Base-by-base conservation (phyloP, 35 echinoderm and acorn worm species). In the Apostichopus japonicus region DNA sequence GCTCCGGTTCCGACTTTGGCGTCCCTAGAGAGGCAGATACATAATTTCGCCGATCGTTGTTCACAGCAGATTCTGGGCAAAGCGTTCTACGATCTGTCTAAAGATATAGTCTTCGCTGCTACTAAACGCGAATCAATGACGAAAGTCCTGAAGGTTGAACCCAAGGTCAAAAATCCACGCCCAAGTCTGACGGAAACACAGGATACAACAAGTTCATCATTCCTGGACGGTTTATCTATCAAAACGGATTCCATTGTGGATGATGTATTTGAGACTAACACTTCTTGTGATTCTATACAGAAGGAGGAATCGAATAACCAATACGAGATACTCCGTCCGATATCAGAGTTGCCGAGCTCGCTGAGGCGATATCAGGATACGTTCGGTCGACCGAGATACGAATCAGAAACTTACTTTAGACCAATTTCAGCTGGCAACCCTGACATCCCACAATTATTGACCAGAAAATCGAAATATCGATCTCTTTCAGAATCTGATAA, bases 81-180 rank as follows among this genome's bases (percentile, higher is more conserved):
- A 23, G 96, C 61, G 6, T 89, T 95, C 59, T 92, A 98, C 65
- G 96, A 98, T 76, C 77, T 98, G 10, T 94, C 96, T 16, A 98
- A 95, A 82, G 55, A 93, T 55, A 62, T 92, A 1, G 77, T 84
- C 54, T 84, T 92, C 19, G 78, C 77, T 27, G 58, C 25, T 10
- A 90, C 62, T 19, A 87, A 90, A 19, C 2, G 52, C 6, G 81
- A 72, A 10, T 27, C 78, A 5, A 23, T 23, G 19, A 55, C 24
- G n/a, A 67, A 92, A 7, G 53, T 65, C 11, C 23, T 67, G 5
- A 54, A 65, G 5, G 89, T 83, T 16, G 80, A 61, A 1, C 86
- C 54, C 56, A 88, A 88, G 21, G 65, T 23, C 8, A 16, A 59
- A 44, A 5, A 14, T 15, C 2, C 17, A 61, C 19, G n/a, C 59